phyloP scores from a whole-genome alignment of 2,113 vertebrate species.

The Sylvia atricapilla region DNA sequence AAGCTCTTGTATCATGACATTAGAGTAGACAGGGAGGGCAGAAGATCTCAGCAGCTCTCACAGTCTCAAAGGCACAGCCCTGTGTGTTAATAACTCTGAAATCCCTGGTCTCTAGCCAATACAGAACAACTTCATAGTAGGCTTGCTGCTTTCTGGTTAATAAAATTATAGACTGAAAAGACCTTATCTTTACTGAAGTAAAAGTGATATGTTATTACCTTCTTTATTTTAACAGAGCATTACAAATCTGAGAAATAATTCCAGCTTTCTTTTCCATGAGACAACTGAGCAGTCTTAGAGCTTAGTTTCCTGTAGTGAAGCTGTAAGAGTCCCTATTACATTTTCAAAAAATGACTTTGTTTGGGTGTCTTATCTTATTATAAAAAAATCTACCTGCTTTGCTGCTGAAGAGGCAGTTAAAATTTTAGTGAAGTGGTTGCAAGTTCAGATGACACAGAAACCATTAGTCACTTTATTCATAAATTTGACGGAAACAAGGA shows the following conservation, averaged over 20 bases:
- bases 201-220: neutral
- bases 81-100: neutral
- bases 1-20: neutral
- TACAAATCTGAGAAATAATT: neutral
- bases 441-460: neutral
- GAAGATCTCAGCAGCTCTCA: neutral
- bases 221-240: neutral
- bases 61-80: neutral
- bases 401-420: neutral
- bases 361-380: neutral
- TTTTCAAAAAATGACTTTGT: neutral
- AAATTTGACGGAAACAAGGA: neutral
- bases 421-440: neutral
- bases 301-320: neutral
- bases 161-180: neutral
- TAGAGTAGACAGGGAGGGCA: neutral
- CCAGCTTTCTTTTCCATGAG: neutral
- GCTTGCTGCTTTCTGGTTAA: neutral
- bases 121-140: neutral
- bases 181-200: neutral
- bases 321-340: neutral
- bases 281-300: neutral
- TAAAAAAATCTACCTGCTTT: neutral
- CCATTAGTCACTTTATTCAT: neutral
- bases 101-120: neutral